phyloP scores from a whole-genome alignment of 1,140 invertebrate genomes.

The Platorchestia sp. region DNA sequence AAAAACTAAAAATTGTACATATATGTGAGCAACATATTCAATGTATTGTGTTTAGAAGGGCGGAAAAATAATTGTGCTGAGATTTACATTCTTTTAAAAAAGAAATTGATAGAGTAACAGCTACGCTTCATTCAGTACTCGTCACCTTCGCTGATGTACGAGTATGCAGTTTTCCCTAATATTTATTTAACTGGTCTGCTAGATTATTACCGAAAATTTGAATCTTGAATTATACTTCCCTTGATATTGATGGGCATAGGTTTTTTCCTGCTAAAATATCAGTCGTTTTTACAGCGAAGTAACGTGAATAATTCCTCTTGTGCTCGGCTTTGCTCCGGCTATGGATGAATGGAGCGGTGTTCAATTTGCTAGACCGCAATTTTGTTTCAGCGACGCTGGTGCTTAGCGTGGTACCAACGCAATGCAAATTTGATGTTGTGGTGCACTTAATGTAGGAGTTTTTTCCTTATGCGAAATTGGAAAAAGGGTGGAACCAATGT shows the following conservation, averaged over 20 bases:
- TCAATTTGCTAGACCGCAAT: neutral
- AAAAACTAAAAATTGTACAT: neutral
- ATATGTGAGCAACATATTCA: neutral
- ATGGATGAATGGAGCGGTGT: neutral
- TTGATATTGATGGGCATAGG: no score
- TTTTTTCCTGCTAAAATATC: neutral
- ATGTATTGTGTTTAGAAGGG: neutral
- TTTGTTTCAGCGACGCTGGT: no score
- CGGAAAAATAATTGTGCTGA: neutral
- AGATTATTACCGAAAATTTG: no score
- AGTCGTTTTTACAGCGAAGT: neutral
- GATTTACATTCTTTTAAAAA: neutral
- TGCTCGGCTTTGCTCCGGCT: neutral
- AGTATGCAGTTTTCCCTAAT: neutral
- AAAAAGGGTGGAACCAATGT: no score
- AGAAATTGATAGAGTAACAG: neutral
- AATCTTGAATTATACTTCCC: no score
- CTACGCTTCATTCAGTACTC: neutral
- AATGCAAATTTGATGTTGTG: no score
- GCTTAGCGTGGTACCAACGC: no score
- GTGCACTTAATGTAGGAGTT: no score
- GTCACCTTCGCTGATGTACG: neutral
- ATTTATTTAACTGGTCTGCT: neutral
- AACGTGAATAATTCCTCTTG: no score
- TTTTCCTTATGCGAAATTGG: no score